Evolutionary conservation across 2,888 invertebrate genomes (phyloP), one percentile per base, ranked within the genome.

Genomic region (Panopea generosa): DNA sequence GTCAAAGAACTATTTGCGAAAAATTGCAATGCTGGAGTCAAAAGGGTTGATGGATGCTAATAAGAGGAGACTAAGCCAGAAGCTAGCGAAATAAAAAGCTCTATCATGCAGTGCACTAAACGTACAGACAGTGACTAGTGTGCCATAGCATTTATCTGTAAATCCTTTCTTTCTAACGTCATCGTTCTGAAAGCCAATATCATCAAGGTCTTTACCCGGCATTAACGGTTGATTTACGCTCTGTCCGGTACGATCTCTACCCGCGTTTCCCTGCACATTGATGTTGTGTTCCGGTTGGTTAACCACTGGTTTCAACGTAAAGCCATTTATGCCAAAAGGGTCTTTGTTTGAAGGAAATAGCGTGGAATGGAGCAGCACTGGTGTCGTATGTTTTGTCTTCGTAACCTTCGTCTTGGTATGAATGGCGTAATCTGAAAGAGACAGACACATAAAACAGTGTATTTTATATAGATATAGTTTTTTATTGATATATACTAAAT

Each of bases 201-300:
- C 78, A 71, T 57, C 33, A 47, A 63, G 57, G 53, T 66, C 57
- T 70, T 78, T 78, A 78, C 79, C 79, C 27, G 79, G 59, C 29
- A 38, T 43, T 49, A 60, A 60, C 33, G 33, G 6, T 43, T 60
- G 56, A 26, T 38, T 45, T 20, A 52, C 47, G 11, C 24, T 14
- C n/a, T 22, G 7, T n/a, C 33, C 38, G n/a, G n/a, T 22, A 22
- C 20, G n/a, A 14, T 11, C 4, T 47, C 38, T 22, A 9, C 11
- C 6, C 16, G 38, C 16, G 38, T 4, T 20, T 38, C 7, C 14
- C 20, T n/a, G 45, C 45, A 6, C 45, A n/a, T 45, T 27, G 4
- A 22, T 16, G 29, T 18, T 14, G 43, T 3, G 3, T 18, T 26
- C n/a, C 40, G 20, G 26, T n/a, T 3, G 43, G 33, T 11, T 27